Evolutionary conservation across 2,113 vertebrate species (phyloP), one percentile per base, ranked within the genome.

Genomic region (Chaetodon trifascialis): DNA sequence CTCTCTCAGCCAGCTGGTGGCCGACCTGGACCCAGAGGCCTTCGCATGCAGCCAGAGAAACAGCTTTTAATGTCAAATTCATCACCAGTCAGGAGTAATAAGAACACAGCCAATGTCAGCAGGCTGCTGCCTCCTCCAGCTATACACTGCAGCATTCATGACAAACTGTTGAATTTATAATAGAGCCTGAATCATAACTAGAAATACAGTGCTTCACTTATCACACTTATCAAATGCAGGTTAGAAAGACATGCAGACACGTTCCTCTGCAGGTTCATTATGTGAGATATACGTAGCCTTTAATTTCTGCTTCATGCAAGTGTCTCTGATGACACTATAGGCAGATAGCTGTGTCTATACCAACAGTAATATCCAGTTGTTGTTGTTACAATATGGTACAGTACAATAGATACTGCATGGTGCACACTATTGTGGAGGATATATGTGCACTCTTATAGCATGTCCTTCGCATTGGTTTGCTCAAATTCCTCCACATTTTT

Each of bases 1-100:
- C 83, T 78, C 65, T 73, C 42, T 89, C 84, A 63, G 71, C 78
- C 80, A 79, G 84, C 59, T 55, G 82, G 65, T 51, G 70, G 52
- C 63, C 7, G 2, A 76, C 72, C 80, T 66, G 67, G 58, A 76
- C 23, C 46, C 76, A 72, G 76, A 82, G 78, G 60, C 54, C 78
- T 55, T 56, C 14, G 51, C 69, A 72, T 51, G 44, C 72, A 36
- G 54, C 34, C 49, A 71, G 6, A 54, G 7, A 52, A 75, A 15
- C 21, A 30, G 42, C 23, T 66, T 79, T 54, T 70, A 36, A 58
- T 63, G 10, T 78, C 21, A 73, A 46, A 82, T 64, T 63, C 10
- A 47, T 82, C 74, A 73, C 49, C 16, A 40, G 6, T 59, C 34
- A 30, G 40, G 38, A 65, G 11, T 51, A 44, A 68, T 67, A 42